Evolutionary conservation across 92 coral and sea anemone genomes (phyloP), one percentile per base, ranked within the genome.

Genomic region (Palythoa heliodiscus): DNA sequence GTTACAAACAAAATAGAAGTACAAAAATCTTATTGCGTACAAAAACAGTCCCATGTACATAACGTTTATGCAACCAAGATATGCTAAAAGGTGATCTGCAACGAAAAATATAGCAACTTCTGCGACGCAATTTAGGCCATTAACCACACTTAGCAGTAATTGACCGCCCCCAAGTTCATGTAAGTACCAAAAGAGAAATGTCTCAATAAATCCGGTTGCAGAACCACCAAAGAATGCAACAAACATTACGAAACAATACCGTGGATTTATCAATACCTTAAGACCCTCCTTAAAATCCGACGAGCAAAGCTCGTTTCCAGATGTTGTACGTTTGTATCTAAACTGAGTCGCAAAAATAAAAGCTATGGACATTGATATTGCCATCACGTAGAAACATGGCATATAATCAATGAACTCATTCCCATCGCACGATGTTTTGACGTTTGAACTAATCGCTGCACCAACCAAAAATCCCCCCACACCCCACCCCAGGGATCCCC

Each of bases 401-500:
- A 87, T 75, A 67, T 96, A 96, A 77, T 96, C 92, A 57, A 96
- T 92, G 54, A 88, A 87, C 50, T 77, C 87, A 50, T 90, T 94
- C 4, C 98, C 99, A 58, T 90, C 91, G 60, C 93, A 88, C n/a
- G 90, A 68, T 11, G 90, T 88, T 72, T 78, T 81, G 35, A 88
- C 82, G 82, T 90, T 94, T 19, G 95, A 85, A 85, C 98, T 96
- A 47, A 94, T 92, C 1, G 98, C 94, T 48, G 98, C 93, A 3
- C 99, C 99, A 20, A 96, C 97, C 10, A 93, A 90, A 78, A 96
- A 96, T 15, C 98, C 98, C 15, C 98, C 99, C 52, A 96, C 85
- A 0, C 99, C 99, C 94, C 98, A 94, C 19, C 99, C 99, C 35
- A 94, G 87, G 20, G 99, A 96, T 17, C 99, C 99, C 98, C 98